phyloP scores from a whole-genome alignment of 2,888 invertebrate species.

The Cremastinae sp. region DNA sequence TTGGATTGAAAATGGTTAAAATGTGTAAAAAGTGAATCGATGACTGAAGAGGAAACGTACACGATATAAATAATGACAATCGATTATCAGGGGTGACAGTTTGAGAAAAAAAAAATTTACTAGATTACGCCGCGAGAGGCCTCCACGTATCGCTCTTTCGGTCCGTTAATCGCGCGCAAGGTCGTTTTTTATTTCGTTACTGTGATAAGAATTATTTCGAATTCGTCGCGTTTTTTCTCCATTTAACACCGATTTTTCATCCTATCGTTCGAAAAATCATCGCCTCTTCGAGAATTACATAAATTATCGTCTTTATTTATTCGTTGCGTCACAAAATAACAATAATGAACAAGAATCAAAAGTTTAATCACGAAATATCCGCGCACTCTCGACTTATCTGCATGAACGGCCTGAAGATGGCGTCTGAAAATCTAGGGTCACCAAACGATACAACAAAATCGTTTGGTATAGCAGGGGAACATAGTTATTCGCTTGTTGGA shows the following conservation, averaged over 20 bases:
- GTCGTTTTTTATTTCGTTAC: conserved; percentile 13
- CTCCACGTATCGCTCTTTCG: conserved; percentile 26
- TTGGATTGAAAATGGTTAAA: conserved; percentile 72
- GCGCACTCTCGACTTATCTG: too few relatives aligned
- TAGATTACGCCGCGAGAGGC: conserved; percentile 58
- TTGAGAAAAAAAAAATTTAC: conserved; percentile 68
- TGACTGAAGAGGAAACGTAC: conserved; percentile 81
- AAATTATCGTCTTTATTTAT: not conserved
- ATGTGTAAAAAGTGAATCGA: conserved; percentile 81
- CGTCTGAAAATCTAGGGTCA: too few relatives aligned
- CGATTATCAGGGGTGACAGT: conserved; percentile 77
- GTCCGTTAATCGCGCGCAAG: conserved; percentile 12
- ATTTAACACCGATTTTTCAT: not conserved
- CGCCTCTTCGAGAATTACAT: too few relatives aligned
- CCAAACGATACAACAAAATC: not conserved
- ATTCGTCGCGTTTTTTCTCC: not conserved
- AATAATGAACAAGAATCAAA: too few relatives aligned
- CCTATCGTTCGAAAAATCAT: too few relatives aligned
- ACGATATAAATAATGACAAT: conserved; percentile 81
- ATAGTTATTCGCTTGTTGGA: not conserved
- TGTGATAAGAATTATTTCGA: conserved; percentile 1
- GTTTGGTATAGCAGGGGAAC: not conserved
- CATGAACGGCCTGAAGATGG: too few relatives aligned
- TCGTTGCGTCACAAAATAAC: too few relatives aligned
- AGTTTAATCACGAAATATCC: too few relatives aligned